These are phyloP conservation scores for Stomatorhinus ivindoensis DNA, from an alignment of 2,113 vertebrate genomes.

Conservation along the genomic window DNA sequence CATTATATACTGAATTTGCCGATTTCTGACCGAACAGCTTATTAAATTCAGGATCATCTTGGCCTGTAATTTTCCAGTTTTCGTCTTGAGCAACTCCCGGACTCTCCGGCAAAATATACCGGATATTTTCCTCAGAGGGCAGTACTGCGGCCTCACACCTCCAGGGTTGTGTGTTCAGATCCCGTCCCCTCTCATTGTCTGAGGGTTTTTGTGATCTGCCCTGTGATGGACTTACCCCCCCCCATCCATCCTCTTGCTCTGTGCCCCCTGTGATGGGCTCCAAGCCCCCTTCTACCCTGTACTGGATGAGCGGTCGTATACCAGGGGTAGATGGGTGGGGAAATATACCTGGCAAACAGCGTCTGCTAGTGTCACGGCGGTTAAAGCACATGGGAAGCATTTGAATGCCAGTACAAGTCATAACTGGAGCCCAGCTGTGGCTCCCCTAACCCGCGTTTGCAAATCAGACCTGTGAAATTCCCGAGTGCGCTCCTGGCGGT, in stretches of 20 bases:
- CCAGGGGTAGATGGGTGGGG: not conserved
- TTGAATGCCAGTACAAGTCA: not conserved
- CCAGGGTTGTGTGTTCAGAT: not conserved
- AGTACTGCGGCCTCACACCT: not conserved
- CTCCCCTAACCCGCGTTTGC: not conserved
- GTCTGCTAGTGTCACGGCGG: not conserved
- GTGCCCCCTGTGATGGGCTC: not conserved
- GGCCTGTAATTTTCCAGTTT: not conserved
- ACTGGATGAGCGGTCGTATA: not conserved
- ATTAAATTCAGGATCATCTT: not conserved
- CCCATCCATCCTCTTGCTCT: not conserved
- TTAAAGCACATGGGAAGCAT: not conserved
- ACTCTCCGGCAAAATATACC: not conserved
- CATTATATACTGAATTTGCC: not conserved
- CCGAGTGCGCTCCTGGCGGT: not conserved
- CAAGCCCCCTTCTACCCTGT: not conserved
- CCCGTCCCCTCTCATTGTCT: not conserved
- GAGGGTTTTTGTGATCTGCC: not conserved
- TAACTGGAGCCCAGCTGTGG: not conserved
- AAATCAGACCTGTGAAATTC: not conserved
- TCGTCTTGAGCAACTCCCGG: not conserved
- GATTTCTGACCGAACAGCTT: not conserved
- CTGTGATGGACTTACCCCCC: not conserved
- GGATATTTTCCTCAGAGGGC: not conserved
- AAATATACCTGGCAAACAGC: not conserved